These are phyloP conservation scores for Hylomyscus alleni DNA, from an alignment of 2,797 vertebrate species.

Conservation along the genomic window DNA sequence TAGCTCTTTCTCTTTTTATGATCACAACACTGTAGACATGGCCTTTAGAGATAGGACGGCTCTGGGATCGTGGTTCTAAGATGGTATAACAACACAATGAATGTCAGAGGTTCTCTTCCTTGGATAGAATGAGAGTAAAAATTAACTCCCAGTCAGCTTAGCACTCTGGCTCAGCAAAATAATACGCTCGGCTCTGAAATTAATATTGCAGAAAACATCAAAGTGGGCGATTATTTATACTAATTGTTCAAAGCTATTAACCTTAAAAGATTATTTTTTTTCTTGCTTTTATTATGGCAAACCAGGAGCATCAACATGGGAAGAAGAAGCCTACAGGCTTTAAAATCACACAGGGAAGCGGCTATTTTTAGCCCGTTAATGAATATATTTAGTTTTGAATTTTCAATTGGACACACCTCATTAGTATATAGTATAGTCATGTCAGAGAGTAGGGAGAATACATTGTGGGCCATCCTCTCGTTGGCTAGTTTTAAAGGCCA, in stretches of 20 bases:
- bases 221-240: slow-evolving; percentile 79
- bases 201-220: slow-evolving; percentile 81
- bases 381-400: slow-evolving; percentile 72
- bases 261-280: slow-evolving; percentile 70
- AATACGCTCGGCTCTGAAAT: slow-evolving; percentile 69
- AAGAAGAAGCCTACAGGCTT: slow-evolving; percentile 53
- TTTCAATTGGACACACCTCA: slow-evolving; percentile 72
- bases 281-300: slow-evolving; percentile 71
- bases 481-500: slow-evolving; percentile 37
- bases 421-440: slow-evolving; percentile 60
- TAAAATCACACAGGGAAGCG: slow-evolving; percentile 53
- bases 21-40: neutral
- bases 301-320: slow-evolving; percentile 65
- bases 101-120: neutral
- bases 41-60: neutral
- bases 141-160: slow-evolving; percentile 25
- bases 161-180: slow-evolving; percentile 62
- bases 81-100: neutral
- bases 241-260: slow-evolving; percentile 83
- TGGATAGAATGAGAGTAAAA: slow-evolving; percentile 40
- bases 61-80: neutral
- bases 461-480: slow-evolving; percentile 58
- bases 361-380: slow-evolving; percentile 74
- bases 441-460: slow-evolving; percentile 49
- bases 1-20: no score